A percentile compares a stretch with the other conserved stretches of the same genome.
Conservation (phyloP, 37 sponge, comb jelly and placozoan species). For the Lycopodina hypogea region DNA sequence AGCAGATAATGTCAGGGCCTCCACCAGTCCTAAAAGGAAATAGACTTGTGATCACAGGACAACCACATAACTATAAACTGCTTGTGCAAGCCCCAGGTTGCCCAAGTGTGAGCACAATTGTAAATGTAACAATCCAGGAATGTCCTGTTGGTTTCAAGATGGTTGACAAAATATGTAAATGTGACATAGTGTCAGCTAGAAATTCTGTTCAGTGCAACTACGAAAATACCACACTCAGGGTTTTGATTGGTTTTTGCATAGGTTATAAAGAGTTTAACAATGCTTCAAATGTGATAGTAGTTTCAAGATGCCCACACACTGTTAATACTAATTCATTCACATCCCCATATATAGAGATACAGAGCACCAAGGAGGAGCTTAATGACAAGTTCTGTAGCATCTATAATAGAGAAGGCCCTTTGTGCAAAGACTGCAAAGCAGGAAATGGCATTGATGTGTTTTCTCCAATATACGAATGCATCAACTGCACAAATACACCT, state of each 20-base stretch:
- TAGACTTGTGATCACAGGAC: background rate
- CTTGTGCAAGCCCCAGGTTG: background rate
- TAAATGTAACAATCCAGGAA: background rate
- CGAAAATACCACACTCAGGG: background rate
- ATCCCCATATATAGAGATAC: background rate
- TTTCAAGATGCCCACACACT: background rate
- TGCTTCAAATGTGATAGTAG: background rate
- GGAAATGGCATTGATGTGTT: slow-evolving; percentile 1
- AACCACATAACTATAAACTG: background rate
- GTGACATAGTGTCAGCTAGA: background rate
- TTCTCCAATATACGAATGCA: slow-evolving; percentile 13
- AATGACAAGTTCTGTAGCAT: slow-evolving; percentile 3
- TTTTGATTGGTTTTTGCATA: slow-evolving; percentile 13
- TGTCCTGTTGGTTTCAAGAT: slow-evolving; percentile 20
- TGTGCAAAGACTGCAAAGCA: slow-evolving; percentile 5
- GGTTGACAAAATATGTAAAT: background rate
- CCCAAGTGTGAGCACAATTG: background rate
- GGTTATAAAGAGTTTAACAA: background rate
- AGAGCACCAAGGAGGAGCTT: background rate
- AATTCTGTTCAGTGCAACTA: background rate
- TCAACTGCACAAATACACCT: background rate
- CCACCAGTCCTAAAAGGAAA: background rate
- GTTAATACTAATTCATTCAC: background rate
- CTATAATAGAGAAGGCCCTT: background rate
- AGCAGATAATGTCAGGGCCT: background rate